These are phyloP conservation scores for Hypotaenidia philippensis DNA, from an alignment of 2,797 vertebrate genomes.

Conservation along the genomic window DNA sequence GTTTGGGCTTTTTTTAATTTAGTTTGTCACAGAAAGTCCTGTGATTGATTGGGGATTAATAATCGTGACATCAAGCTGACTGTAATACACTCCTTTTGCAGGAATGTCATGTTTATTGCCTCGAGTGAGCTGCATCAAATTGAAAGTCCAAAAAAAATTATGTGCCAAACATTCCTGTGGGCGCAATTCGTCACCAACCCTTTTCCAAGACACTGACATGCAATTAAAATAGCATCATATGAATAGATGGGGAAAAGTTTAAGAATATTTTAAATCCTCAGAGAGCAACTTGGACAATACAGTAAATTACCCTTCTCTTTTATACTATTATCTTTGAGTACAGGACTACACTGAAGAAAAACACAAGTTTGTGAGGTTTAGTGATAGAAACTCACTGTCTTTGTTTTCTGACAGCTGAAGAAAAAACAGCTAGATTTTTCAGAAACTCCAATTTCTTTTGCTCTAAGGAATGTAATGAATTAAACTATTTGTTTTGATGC, in stretches of 20 bases:
- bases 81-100: conserved; percentile 55
- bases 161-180: conserved; percentile 56
- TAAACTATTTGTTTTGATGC: background rate
- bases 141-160: conserved; percentile 54
- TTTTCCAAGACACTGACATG: conserved; percentile 69
- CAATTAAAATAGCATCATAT: conserved; percentile 77
- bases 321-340: background rate
- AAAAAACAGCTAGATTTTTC: background rate
- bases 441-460: background rate
- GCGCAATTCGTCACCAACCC: conserved; percentile 55
- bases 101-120: conserved; percentile 60
- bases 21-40: conserved; percentile 31
- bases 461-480: background rate
- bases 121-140: conserved; percentile 66
- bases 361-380: background rate
- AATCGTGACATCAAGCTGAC: conserved; percentile 47
- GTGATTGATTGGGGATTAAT: conserved; percentile 66
- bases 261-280: conserved; percentile 53
- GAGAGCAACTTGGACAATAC: conserved; percentile 55
- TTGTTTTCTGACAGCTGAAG: background rate
- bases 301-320: background rate
- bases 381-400: background rate
- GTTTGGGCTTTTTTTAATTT: background rate
- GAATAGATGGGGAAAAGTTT: conserved; percentile 60
- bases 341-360: background rate